Conservation (phyloP, 2,113 vertebrate genomes). For the Eptatretus burgeri region DNA sequence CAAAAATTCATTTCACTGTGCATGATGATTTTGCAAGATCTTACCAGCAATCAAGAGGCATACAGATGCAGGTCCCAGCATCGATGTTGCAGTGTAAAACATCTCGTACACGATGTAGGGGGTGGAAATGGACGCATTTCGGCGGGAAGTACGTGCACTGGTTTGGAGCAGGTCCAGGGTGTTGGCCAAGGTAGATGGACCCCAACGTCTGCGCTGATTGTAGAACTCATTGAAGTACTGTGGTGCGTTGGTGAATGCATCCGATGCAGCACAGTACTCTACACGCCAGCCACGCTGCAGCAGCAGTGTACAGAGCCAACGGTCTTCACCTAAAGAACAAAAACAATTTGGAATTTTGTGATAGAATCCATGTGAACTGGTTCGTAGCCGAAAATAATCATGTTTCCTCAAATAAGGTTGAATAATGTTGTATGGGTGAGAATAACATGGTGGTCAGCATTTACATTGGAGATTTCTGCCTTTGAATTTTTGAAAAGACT, state of each 20-base stretch:
- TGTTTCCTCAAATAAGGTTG: no score
- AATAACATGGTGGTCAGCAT: no score
- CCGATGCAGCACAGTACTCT: conserved; percentile 35
- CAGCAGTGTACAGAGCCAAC: conserved; percentile 35
- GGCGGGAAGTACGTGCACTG: conserved; percentile 21
- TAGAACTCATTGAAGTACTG: conserved; percentile 40
- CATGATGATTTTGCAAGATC: not conserved
- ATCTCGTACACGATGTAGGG: conserved; percentile 33
- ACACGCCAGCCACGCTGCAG: conserved; percentile 36
- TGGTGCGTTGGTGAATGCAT: conserved; percentile 34
- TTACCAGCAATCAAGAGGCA: conserved; percentile 33
- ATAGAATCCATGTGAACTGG: no score
- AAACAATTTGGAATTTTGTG: not conserved
- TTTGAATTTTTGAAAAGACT: no score
- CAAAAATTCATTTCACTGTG: no score
- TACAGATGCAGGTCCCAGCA: conserved; percentile 32
- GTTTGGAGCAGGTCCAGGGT: conserved; percentile 30
- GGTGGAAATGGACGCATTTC: conserved; percentile 26
- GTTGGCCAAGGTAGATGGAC: conserved; percentile 32
- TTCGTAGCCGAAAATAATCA: no score
- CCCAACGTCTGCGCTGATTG: conserved; percentile 34
- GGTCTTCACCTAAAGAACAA: conserved; percentile 25
- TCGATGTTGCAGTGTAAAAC: conserved; percentile 28
- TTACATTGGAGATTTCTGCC: no score
- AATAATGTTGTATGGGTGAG: no score